These are phyloP conservation scores for Prosapia bicincta DNA, from an alignment of 2,888 invertebrate genomes.

Conservation along the genomic window DNA sequence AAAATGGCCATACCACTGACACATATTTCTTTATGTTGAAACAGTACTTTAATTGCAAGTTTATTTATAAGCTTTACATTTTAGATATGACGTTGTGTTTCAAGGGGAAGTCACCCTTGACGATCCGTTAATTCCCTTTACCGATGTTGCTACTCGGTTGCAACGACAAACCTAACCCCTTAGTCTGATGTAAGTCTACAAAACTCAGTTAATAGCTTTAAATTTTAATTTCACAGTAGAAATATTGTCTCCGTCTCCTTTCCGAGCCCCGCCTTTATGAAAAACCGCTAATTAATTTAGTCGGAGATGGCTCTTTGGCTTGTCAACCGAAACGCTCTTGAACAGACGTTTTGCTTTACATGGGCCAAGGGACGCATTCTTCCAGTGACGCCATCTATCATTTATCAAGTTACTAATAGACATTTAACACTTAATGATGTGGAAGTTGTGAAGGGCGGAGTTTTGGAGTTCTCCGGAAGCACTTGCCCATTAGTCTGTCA, in stretches of 20 bases:
- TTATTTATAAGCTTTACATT: no score
- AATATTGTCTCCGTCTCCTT: background rate
- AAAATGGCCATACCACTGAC: no score
- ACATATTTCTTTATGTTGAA: no score
- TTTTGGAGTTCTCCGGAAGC: background rate
- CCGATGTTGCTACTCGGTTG: background rate
- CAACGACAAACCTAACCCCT: background rate
- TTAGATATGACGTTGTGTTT: background rate
- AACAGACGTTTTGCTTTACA: background rate
- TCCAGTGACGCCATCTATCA: background rate
- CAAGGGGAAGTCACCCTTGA: background rate
- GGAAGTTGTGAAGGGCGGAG: background rate
- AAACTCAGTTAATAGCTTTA: background rate
- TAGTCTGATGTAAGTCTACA: background rate
- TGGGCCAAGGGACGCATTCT: background rate
- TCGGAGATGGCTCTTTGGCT: background rate
- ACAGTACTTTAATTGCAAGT: no score
- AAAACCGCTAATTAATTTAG: background rate
- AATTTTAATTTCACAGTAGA: background rate
- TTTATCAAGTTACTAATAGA: background rate
- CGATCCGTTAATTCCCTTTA: background rate
- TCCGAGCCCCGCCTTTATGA: background rate
- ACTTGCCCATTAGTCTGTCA: background rate
- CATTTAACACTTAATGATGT: conserved; percentile 2
- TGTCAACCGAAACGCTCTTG: background rate